phyloP scores from a whole-genome alignment of 2,797 vertebrate species.

The Channallabes apus region DNA sequence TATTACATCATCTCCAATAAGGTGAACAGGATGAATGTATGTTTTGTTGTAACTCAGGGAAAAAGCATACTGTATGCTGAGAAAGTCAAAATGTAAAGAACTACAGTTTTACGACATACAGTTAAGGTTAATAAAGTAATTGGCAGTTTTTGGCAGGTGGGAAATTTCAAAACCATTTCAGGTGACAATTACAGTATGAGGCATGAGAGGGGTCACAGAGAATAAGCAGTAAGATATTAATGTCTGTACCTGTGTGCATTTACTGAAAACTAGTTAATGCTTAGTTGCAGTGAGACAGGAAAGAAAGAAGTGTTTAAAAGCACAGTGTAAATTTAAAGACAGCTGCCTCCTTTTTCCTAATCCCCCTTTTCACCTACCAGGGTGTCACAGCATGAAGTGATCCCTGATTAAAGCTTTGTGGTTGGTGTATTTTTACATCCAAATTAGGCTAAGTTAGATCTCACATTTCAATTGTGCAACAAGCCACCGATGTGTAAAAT shows the following conservation, averaged over 20 bases:
- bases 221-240: neutral
- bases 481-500: neutral
- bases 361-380: neutral
- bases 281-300: neutral
- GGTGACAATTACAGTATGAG: no score
- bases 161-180: no score
- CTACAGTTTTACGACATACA: no score
- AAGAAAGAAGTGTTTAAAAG: neutral
- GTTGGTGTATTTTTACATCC: neutral
- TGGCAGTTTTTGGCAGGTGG: no score
- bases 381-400: neutral
- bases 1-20: no score
- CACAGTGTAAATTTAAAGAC: neutral
- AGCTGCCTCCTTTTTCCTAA: neutral
- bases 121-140: no score
- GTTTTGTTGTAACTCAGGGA: no score
- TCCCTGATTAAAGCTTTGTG: neutral
- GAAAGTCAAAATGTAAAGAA: no score
- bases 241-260: neutral
- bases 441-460: no score
- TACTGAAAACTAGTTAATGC: neutral
- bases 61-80: no score
- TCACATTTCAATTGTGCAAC: neutral
- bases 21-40: no score
- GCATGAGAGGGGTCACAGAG: no score